phyloP scores from a whole-genome alignment of 2,113 vertebrate species.

The Sakesphorus luctuosus region DNA sequence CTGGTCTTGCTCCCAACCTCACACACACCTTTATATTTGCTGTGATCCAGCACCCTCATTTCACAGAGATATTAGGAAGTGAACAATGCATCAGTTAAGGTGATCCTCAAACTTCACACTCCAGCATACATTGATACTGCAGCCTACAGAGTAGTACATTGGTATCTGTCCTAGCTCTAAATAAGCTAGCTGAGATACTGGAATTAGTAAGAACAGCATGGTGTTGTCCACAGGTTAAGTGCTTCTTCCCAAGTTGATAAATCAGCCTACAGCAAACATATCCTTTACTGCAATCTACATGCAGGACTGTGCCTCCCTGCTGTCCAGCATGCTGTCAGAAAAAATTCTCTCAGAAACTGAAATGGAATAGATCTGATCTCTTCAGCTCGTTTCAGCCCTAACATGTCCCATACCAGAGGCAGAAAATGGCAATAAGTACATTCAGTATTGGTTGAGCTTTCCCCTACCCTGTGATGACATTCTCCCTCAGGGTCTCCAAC shows the following conservation, averaged over 20 bases:
- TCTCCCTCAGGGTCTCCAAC: neutral
- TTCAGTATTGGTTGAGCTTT: neutral
- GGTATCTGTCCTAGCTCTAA: neutral
- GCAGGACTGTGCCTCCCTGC: neutral
- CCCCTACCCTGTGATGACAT: neutral
- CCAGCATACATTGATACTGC: neutral
- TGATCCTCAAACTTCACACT: neutral
- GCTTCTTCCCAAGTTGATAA: neutral
- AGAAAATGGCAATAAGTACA: neutral
- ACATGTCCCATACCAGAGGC: neutral
- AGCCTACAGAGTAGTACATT: neutral
- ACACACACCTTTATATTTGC: neutral
- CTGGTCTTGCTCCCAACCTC: neutral
- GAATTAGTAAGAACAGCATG: constrained; percentile 9
- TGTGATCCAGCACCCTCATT: neutral
- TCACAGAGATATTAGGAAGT: neutral
- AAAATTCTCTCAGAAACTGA: constrained; percentile 5
- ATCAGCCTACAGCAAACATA: constrained; percentile 30
- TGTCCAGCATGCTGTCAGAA: neutral
- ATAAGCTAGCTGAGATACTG: neutral
- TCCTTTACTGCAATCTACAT: neutral
- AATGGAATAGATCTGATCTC: neutral
- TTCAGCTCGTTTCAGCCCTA: constrained; percentile 1
- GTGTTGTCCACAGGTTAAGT: neutral
- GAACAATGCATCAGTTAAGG: neutral